Evolutionary conservation across 2,888 invertebrate genomes (phyloP).

Genomic region (Drosophila limbata): DNA sequence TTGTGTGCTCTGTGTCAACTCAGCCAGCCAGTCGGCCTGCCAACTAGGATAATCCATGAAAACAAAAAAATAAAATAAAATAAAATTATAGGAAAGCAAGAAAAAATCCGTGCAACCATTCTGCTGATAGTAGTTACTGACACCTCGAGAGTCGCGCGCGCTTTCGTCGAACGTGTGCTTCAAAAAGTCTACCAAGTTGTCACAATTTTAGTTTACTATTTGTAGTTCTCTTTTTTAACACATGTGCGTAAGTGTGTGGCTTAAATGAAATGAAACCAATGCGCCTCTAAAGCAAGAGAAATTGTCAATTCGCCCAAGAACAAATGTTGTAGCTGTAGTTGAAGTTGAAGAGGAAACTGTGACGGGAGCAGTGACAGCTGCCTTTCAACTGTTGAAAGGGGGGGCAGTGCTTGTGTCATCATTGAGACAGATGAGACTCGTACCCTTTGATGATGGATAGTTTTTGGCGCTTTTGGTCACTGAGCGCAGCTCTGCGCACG

Average conservation of each 20-base stretch:
- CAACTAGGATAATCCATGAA: conserved; percentile 50
- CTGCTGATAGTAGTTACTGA: conserved; percentile 57
- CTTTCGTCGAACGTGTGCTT: conserved; percentile 30
- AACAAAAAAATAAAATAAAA: conserved; percentile 14
- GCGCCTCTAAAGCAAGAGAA: conserved; percentile 8
- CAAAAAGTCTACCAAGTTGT: conserved; percentile 37
- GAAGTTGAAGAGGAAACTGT: conserved; percentile 33
- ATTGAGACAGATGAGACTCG: conserved; percentile 27
- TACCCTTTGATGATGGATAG: conserved; percentile 66
- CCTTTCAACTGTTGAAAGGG: conserved; percentile 1
- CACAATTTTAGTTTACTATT: conserved; percentile 45
- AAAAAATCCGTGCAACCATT: conserved; percentile 49
- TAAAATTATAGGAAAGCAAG: background rate
- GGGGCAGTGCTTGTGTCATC: background rate
- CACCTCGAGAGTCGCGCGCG: conserved; percentile 68
- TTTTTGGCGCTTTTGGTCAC: conserved; percentile 69
- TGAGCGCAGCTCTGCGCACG: conserved; percentile 64
- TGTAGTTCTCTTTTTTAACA: background rate
- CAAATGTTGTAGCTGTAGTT: background rate
- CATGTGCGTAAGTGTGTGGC: conserved; percentile 11
- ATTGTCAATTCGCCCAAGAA: conserved; percentile 5
- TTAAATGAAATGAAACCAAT: conserved; percentile 55
- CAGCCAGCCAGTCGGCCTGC: conserved; percentile 32
- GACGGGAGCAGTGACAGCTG: conserved; percentile 16
- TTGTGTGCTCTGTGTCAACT: conserved; percentile 12